A percentile compares a stretch with the other conserved stretches of the same genome.
Evolutionary conservation across 1,140 invertebrate species (phyloP).

Genomic region (Heliconius eleuchia): DNA sequence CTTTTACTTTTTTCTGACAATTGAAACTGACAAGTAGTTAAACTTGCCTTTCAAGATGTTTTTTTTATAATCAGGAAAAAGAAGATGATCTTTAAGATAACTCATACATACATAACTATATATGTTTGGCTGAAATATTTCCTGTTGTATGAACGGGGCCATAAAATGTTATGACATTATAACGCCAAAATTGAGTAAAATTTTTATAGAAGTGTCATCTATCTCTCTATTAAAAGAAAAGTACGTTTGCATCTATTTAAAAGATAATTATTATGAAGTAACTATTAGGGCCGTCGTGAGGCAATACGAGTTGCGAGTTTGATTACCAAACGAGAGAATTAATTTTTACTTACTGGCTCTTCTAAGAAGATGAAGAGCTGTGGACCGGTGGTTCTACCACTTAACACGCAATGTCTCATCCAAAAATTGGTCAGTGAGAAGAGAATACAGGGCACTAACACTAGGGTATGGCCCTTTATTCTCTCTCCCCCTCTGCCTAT

Average conservation of each 20-base stretch:
- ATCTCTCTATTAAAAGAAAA: not conserved
- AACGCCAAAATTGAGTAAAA: not conserved
- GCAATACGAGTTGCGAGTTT: too few relatives aligned
- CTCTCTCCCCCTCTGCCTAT: too few relatives aligned
- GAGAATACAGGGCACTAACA: too few relatives aligned
- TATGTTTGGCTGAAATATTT: conserved; percentile 2
- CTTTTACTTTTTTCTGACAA: conserved; percentile 13
- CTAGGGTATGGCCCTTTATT: too few relatives aligned
- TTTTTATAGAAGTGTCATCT: not conserved
- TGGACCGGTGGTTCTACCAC: not conserved
- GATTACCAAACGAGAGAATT: too few relatives aligned
- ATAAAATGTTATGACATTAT: conserved; percentile 15
- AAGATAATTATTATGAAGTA: not conserved
- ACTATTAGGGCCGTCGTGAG: too few relatives aligned
- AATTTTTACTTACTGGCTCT: too few relatives aligned
- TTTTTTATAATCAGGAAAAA: conserved; percentile 19
- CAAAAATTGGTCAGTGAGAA: too few relatives aligned
- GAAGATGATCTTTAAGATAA: conserved; percentile 17
- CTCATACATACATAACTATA: not conserved
- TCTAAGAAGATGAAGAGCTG: too few relatives aligned
- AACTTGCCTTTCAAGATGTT: conserved; percentile 7
- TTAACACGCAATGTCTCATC: not conserved
- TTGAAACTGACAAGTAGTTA: conserved; percentile 8
- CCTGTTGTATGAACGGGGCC: not conserved
- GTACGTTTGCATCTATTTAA: not conserved